These are phyloP conservation scores for Dysdera silvatica DNA, from an alignment of 1,140 invertebrate genomes.

Conservation along the genomic window DNA sequence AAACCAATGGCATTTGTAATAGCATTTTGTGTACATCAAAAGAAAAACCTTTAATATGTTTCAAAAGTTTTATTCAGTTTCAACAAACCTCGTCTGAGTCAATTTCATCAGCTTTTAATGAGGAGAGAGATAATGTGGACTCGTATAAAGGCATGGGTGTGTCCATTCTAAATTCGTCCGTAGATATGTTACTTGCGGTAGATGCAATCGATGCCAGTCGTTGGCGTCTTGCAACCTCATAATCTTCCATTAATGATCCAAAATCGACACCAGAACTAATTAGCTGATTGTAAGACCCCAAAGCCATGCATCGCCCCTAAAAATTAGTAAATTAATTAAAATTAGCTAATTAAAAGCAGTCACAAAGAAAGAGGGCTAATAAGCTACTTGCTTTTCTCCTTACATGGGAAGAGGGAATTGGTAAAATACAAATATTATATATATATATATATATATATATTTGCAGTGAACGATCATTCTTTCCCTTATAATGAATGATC, in stretches of 20 bases:
- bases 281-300: constrained; percentile 30
- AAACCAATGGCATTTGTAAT: too few species aligned
- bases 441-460: too few species aligned
- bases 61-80: too few species aligned
- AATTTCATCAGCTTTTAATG: constrained; percentile 1
- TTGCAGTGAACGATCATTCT: too few species aligned
- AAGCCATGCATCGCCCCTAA: constrained; percentile 19
- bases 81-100: constrained; percentile 13
- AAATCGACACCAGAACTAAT: constrained; percentile 30
- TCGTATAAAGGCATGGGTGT: constrained; percentile 19
- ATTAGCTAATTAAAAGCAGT: too few species aligned
- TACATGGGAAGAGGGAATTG: too few species aligned
- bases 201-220: constrained; percentile 15
- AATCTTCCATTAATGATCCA: constrained; percentile 26
- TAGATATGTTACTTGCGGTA: constrained; percentile 5
- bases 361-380: too few species aligned
- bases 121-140: constrained; percentile 16
- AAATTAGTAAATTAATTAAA: background rate
- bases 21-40: too few species aligned
- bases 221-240: constrained; percentile 6
- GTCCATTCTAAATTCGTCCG: constrained; percentile 6
- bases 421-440: too few species aligned
- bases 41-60: too few species aligned
- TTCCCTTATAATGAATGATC: too few species aligned
- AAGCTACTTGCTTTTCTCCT: too few species aligned